Conservation (phyloP, 2,797 vertebrate species). For the Artibeus jamaicensis region DNA sequence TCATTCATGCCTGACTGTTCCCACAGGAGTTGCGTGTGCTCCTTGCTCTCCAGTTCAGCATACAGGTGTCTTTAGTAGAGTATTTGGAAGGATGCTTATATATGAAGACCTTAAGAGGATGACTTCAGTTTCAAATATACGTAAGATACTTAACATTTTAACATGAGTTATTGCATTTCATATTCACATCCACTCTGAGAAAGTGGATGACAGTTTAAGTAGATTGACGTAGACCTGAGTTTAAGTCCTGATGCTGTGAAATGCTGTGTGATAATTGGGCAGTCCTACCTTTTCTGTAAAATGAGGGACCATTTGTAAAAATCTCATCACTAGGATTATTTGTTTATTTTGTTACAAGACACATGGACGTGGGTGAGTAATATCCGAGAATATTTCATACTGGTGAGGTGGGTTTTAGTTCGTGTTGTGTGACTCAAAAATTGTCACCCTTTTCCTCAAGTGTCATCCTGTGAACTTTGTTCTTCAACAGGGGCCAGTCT, state of each 20-base stretch:
- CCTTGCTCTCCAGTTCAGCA: background rate
- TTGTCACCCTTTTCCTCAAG: background rate
- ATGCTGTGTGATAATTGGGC: background rate
- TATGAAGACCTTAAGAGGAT: background rate
- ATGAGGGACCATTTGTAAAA: background rate
- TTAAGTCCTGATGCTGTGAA: background rate
- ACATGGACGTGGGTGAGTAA: background rate
- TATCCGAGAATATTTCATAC: background rate
- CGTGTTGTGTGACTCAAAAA: background rate
- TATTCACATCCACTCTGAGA: background rate
- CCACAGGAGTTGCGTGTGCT: background rate
- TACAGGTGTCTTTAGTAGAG: background rate
- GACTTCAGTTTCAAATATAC: background rate
- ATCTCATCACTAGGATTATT: background rate
- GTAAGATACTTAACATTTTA: background rate
- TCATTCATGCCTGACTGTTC: background rate
- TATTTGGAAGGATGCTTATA: background rate
- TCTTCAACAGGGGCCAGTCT: background rate
- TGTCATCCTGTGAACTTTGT: background rate
- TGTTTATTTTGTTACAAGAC: background rate
- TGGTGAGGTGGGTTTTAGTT: slow-evolving; percentile 22
- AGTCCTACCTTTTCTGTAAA: background rate
- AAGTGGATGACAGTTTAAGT: background rate
- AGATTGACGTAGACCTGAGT: background rate
- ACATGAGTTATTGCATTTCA: background rate